A percentile compares a stretch with the other conserved stretches of the same genome.
Evolutionary conservation across 2,888 invertebrate genomes (phyloP).

Genomic region (Agelastica alni): DNA sequence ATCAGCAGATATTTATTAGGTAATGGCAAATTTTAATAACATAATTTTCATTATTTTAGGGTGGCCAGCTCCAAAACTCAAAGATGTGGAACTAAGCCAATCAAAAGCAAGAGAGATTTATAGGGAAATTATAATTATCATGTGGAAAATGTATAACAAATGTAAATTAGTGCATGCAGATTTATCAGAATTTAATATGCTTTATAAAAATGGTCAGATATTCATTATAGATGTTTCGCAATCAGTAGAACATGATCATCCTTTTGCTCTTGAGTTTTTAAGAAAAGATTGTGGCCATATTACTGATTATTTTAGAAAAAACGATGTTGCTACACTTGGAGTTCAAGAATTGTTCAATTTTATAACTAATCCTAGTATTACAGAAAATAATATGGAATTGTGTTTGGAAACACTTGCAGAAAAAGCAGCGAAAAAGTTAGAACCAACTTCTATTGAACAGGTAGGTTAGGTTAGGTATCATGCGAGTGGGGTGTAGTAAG

Average conservation of each 20-base stretch:
- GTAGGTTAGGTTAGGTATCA: too few relatives aligned
- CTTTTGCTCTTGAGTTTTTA: constrained; percentile 91
- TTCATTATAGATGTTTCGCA: constrained; percentile 98
- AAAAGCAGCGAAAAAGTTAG: constrained; percentile 66
- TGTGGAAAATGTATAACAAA: constrained; percentile 93
- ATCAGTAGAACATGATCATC: constrained; percentile 98
- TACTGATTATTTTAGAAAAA: constrained; percentile 86
- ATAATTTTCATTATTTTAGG: constrained; percentile 16
- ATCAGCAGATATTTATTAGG: too few relatives aligned
- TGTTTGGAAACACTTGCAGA: constrained; percentile 76
- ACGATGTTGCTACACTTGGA: constrained; percentile 87
- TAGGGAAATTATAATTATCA: constrained; percentile 80
- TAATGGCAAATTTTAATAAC: background rate
- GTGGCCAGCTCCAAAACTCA: constrained; percentile 88
- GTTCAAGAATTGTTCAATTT: constrained; percentile 94
- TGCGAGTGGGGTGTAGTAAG: too few relatives aligned
- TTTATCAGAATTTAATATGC: constrained; percentile 93
- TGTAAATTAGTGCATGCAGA: constrained; percentile 97
- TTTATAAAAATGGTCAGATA: constrained; percentile 81
- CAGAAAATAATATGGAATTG: constrained; percentile 78
- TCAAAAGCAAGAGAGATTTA: constrained; percentile 79
- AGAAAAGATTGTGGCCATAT: constrained; percentile 95
- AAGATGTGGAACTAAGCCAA: constrained; percentile 79
- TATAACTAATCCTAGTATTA: constrained; percentile 89
- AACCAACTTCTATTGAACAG: constrained; percentile 73